phyloP scores from a whole-genome alignment of 2,113 vertebrate genomes.

The Salminus brasiliensis region DNA sequence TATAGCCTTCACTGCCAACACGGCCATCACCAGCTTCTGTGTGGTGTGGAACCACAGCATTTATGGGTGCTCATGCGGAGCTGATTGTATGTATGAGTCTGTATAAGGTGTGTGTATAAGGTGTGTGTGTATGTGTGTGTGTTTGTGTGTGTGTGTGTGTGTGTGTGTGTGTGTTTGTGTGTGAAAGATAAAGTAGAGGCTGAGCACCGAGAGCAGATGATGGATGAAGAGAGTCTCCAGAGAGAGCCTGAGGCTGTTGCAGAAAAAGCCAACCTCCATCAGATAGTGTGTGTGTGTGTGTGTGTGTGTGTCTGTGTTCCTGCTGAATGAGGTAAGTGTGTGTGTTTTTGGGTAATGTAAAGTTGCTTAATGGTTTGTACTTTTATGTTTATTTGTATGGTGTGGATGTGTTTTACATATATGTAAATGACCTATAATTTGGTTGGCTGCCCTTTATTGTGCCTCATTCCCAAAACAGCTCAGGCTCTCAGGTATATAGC shows the following conservation, averaged over 20 bases:
- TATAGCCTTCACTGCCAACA: neutral
- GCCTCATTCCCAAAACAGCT: too few species aligned
- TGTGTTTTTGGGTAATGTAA: too few species aligned
- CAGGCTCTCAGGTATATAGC: too few species aligned
- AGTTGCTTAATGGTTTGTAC: too few species aligned
- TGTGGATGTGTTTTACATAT: too few species aligned
- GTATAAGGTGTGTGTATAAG: neutral
- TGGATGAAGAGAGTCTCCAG: neutral
- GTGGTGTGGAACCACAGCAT: neutral
- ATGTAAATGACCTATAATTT: too few species aligned
- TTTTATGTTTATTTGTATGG: too few species aligned
- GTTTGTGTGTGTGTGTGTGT: neutral
- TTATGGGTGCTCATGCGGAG: neutral
- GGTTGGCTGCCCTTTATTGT: too few species aligned
- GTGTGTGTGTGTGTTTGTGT: neutral
- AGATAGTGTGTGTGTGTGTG: neutral
- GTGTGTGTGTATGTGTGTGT: neutral
- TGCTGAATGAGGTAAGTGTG: slow-evolving; percentile 1
- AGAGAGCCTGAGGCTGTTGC: neutral
- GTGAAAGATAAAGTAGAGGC: neutral
- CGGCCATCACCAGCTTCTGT: neutral
- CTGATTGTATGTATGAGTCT: neutral
- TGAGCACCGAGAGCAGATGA: slow-evolving; percentile 5
- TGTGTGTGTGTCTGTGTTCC: neutral
- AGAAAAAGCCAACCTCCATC: slow-evolving; percentile 12